A percentile compares a stretch with the other conserved stretches of the same genome.
Evolutionary conservation across 2,888 invertebrate species (phyloP).

Genomic region (Stegophylla sp.): DNA sequence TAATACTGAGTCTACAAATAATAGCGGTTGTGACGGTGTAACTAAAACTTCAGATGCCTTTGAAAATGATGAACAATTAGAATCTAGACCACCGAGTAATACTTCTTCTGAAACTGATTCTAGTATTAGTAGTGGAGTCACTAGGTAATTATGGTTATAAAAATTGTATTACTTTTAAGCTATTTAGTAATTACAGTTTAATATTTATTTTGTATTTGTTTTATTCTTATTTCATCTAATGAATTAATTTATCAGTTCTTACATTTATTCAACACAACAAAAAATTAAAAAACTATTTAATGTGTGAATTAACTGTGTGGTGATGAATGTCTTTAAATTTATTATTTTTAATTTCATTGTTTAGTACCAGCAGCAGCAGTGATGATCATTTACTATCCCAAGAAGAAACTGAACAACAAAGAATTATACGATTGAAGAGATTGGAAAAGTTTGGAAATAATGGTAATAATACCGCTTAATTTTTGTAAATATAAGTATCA

Average conservation of each 20-base stretch:
- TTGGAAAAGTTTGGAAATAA: constrained; percentile 72
- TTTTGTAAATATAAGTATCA: not conserved
- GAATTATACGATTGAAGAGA: constrained; percentile 74
- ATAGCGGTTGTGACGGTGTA: not conserved
- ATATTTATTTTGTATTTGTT: not conserved
- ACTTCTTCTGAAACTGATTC: constrained; percentile 7
- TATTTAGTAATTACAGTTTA: not conserved
- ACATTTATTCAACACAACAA: too few species aligned
- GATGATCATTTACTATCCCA: constrained; percentile 1
- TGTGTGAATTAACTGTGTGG: too few species aligned
- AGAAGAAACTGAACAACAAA: constrained; percentile 67
- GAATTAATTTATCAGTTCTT: too few species aligned
- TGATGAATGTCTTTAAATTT: too few species aligned
- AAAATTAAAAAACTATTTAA: too few species aligned
- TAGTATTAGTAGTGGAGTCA: not conserved
- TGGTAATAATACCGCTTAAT: constrained; percentile 12
- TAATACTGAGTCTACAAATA: not conserved
- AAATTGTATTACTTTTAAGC: not conserved
- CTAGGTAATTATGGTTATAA: constrained; percentile 2
- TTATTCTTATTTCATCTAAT: too few species aligned
- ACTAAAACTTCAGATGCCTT: not conserved
- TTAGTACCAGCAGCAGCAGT: constrained; percentile 2
- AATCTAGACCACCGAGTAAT: constrained; percentile 26
- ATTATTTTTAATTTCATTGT: not conserved
- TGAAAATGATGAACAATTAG: constrained; percentile 20